Evolutionary conservation across 2,797 vertebrate genomes (phyloP), one percentile per base, ranked within the genome.

Genomic region (Mus minutoides): DNA sequence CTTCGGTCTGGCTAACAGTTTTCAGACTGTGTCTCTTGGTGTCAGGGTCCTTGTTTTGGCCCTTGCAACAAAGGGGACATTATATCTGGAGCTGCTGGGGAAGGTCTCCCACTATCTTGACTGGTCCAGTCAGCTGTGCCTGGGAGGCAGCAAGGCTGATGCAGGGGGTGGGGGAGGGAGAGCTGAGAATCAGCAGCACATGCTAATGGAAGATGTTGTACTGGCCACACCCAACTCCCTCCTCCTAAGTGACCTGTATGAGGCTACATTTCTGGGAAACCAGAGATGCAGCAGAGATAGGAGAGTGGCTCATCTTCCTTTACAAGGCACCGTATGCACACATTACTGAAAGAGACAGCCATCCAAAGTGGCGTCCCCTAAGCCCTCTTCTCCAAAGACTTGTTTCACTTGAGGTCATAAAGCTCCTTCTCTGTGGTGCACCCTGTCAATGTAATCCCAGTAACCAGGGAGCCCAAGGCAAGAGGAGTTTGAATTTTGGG

Each of bases 271-370:
- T 87, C 77, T 85, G 43, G 24, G 95, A 89, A 91, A 91, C 52
- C 69, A 10, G 83, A 88, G 89, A 94, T 64, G 58, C 46, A 80
- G 64, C 43, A 67, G 29, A 93, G 56, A 67, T 54, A 6, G 16
- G 46, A 9, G 19, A 54, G 40, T 4, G 0, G 2, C 82, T 19
- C 85, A 60, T 79, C 75, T 83, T 86, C 46, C 29, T 62, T 76
- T 86, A 75, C 52, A 34, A 77, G 52, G 58, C 29, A 34, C 69
- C 5, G 0, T 24, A 40, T 13, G 34, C 69, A 29, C 69, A 52
- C 34, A 54, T 91, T 95, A 94, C 73, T 13, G 56, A 92, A 94
- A 96, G 85, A 56, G 78, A 46, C 16, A 43, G 90, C 76, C 64
- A 89, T 77, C 75, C 37, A 76, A 64, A 12, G 26, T 69, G 62